Conservation (phyloP, 2,888 invertebrate species). For the Nesidiocoris tenuis region DNA sequence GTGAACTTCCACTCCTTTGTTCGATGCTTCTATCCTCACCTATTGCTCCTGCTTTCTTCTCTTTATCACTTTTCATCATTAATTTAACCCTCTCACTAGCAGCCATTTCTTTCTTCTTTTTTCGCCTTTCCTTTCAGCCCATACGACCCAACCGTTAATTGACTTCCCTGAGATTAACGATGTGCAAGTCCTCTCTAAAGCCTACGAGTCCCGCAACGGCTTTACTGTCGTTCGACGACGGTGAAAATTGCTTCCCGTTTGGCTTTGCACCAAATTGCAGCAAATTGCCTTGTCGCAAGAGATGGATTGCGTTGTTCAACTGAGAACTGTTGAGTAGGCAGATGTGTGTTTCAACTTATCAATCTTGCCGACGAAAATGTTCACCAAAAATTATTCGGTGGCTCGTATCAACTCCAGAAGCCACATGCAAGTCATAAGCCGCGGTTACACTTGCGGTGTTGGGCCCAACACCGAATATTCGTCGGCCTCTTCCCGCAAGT, state of each 20-base stretch:
- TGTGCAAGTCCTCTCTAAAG: background rate
- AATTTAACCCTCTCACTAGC: background rate
- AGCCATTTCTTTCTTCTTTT: slow-evolving; percentile 4
- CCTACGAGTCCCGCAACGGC: background rate
- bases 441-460: no score
- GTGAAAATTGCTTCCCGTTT: background rate
- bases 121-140: slow-evolving; percentile 8
- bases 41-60: slow-evolving; percentile 1
- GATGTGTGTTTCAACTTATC: background rate
- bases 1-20: background rate
- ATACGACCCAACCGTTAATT: slow-evolving; percentile 17
- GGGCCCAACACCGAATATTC: no score
- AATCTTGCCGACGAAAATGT: no score
- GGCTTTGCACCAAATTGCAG: background rate
- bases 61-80: background rate
- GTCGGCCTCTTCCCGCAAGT: no score
- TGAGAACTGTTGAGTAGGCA: background rate
- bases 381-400: no score
- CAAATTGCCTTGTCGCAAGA: background rate
- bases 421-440: no score
- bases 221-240: background rate
- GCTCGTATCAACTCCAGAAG: no score
- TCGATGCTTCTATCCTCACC: slow-evolving; percentile 32
- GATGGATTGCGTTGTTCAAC: background rate
- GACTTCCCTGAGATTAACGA: slow-evolving; percentile 31